A percentile compares a stretch with the other conserved stretches of the same genome.
phyloP scores from a whole-genome alignment of 2,888 invertebrate genomes.

The Nasonia oneida region DNA sequence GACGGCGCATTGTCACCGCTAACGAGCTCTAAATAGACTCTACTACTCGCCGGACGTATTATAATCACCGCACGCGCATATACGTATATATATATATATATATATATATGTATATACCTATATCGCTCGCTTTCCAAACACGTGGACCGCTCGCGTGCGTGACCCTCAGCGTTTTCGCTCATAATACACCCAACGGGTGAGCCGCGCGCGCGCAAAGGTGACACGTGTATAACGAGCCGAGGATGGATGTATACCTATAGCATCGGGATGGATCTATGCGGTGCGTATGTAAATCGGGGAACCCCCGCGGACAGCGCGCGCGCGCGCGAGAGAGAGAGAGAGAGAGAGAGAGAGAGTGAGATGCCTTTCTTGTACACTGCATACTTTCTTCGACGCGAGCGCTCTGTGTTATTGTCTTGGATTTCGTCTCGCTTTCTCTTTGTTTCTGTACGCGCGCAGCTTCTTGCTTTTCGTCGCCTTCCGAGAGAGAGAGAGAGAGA shows the following conservation, averaged over 20 bases:
- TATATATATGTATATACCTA: neutral
- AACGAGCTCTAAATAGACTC: conserved; percentile 78
- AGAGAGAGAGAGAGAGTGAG: neutral
- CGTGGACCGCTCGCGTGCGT: neutral
- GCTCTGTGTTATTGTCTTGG: neutral
- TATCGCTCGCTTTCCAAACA: conserved; percentile 36
- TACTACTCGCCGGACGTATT: conserved; percentile 37
- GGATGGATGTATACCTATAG: neutral
- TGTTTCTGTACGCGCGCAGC: neutral
- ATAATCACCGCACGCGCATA: conserved; percentile 40
- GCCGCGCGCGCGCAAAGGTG: conserved; percentile 17
- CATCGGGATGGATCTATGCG: neutral
- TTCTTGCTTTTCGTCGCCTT: conserved; percentile 5
- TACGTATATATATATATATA: neutral
- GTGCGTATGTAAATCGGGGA: neutral
- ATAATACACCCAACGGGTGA: neutral
- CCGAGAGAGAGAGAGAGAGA: neutral
- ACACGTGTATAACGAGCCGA: conserved; percentile 41
- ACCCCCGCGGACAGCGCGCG: neutral
- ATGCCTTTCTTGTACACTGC: neutral
- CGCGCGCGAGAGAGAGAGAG: neutral
- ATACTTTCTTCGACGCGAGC: neutral
- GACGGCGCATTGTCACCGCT: conserved; percentile 73
- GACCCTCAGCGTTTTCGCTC: conserved; percentile 14
- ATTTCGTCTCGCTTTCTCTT: conserved; percentile 21